Percentiles rank a stretch among this genome's conserved stretches.
Evolutionary conservation across 2,888 invertebrate genomes (phyloP).

Genomic region (Congeria kusceri): DNA sequence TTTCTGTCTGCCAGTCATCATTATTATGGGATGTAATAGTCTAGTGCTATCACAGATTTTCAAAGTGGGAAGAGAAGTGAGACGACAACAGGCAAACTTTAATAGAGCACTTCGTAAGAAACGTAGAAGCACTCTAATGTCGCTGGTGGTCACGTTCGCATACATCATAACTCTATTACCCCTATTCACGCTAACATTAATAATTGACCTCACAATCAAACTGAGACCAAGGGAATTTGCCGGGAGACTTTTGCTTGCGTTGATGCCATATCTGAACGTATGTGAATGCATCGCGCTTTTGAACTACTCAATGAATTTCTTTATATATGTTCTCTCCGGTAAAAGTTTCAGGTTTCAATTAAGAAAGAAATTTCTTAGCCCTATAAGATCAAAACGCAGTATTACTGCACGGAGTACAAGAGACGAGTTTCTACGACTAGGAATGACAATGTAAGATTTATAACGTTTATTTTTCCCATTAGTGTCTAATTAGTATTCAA

Average conservation of each 20-base stretch:
- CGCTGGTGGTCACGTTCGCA: conserved; percentile 2
- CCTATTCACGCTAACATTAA: conserved; percentile 4
- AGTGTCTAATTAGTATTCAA: too few relatives aligned
- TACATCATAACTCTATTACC: conserved; percentile 18
- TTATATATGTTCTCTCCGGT: conserved; percentile 19
- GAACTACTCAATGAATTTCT: conserved; percentile 15
- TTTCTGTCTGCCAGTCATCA: conserved; percentile 7
- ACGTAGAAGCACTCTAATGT: conserved; percentile 8
- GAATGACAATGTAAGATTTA: background rate
- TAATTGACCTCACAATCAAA: conserved; percentile 9
- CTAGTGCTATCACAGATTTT: conserved; percentile 59
- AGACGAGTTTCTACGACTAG: conserved; percentile 4
- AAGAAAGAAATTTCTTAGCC: background rate
- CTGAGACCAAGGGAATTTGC: background rate
- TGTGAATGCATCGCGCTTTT: conserved; percentile 7
- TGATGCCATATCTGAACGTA: conserved; percentile 14
- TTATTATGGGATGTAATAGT: conserved; percentile 8
- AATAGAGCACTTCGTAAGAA: background rate
- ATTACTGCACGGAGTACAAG: conserved; percentile 10
- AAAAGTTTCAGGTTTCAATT: conserved; percentile 19
- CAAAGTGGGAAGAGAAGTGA: conserved; percentile 43
- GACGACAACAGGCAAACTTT: conserved; percentile 27
- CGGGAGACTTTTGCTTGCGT: background rate
- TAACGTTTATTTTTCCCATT: too few relatives aligned
- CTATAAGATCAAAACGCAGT: background rate